Percentiles rank a stretch among this genome's conserved stretches.
Evolutionary conservation across 2,888 invertebrate genomes (phyloP).

Genomic region (Tinea pellionella): DNA sequence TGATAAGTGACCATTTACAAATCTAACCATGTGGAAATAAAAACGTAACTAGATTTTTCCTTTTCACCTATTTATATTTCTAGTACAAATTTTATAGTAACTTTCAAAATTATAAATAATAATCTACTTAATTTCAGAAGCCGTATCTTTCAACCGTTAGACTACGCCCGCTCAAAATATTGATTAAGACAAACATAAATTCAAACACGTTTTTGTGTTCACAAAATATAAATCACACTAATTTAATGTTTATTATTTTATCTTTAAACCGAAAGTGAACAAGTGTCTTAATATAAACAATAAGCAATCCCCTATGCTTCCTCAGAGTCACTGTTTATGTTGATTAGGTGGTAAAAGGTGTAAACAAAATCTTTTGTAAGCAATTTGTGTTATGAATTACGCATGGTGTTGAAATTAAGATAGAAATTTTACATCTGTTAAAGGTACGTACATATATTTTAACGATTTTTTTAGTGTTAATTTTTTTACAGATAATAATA

Average conservation of each 20-base stretch:
- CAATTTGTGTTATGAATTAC: conserved; percentile 4
- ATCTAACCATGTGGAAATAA: background rate
- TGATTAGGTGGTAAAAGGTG: conserved; percentile 31
- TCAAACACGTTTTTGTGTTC: too few species aligned
- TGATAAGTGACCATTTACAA: conserved; percentile 33
- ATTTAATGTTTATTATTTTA: conserved; percentile 21
- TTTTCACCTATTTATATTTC: too few species aligned
- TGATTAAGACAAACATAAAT: too few species aligned
- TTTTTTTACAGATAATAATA: too few species aligned
- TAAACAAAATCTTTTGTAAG: conserved; percentile 30
- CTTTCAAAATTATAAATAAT: too few species aligned
- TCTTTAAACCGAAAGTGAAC: conserved; percentile 24
- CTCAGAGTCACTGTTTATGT: conserved; percentile 33
- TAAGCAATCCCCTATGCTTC: background rate
- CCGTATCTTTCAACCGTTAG: too few species aligned
- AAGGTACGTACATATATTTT: too few species aligned
- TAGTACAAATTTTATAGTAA: too few species aligned
- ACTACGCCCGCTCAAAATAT: too few species aligned
- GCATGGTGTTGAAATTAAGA: conserved; percentile 3
- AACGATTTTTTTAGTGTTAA: too few species aligned
- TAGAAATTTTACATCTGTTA: background rate
- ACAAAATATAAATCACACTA: conserved; percentile 22
- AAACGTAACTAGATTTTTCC: too few species aligned
- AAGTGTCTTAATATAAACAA: conserved; percentile 50
- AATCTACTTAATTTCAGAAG: too few species aligned